A percentile compares a stretch with the other conserved stretches of the same genome.
phyloP scores from a whole-genome alignment of 2,797 vertebrate genomes.

The Macroramphosus scolopax region DNA sequence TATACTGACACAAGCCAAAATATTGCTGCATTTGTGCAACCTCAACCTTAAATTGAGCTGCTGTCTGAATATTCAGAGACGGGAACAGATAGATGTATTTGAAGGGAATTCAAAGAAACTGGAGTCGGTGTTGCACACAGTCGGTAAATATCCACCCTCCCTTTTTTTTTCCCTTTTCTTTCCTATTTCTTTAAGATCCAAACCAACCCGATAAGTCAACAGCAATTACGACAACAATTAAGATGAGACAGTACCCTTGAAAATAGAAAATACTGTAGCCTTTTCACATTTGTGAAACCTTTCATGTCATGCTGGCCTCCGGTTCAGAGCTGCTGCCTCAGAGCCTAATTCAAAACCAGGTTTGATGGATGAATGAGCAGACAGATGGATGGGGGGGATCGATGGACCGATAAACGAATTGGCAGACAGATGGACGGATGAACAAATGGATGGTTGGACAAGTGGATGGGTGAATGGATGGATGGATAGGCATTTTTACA shows the following conservation, averaged over 20 bases:
- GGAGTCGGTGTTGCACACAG: too few species aligned
- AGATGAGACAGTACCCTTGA: not conserved
- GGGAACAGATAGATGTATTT: too few species aligned
- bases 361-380: slow-evolving; percentile 67
- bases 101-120: too few species aligned
- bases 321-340: slow-evolving; percentile 30
- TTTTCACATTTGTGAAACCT: slow-evolving; percentile 13
- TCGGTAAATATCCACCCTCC: too few species aligned
- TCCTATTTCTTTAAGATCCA: too few species aligned
- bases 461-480: slow-evolving; percentile 65
- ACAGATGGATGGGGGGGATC: slow-evolving; percentile 64
- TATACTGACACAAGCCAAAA: too few species aligned
- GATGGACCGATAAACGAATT: slow-evolving; percentile 67
- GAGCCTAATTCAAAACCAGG: slow-evolving; percentile 49
- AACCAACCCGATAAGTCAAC: too few species aligned
- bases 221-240: not conserved
- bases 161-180: too few species aligned
- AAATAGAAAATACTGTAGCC: slow-evolving; percentile 5
- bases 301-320: slow-evolving; percentile 12
- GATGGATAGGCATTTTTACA: slow-evolving; percentile 69
- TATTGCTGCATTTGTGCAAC: too few species aligned
- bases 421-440: slow-evolving; percentile 70
- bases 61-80: too few species aligned
- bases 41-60: too few species aligned
- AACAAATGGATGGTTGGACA: slow-evolving; percentile 69